These are phyloP conservation scores for Acanthisitta chloris DNA, from an alignment of 2,113 vertebrate genomes.

Conservation along the genomic window DNA sequence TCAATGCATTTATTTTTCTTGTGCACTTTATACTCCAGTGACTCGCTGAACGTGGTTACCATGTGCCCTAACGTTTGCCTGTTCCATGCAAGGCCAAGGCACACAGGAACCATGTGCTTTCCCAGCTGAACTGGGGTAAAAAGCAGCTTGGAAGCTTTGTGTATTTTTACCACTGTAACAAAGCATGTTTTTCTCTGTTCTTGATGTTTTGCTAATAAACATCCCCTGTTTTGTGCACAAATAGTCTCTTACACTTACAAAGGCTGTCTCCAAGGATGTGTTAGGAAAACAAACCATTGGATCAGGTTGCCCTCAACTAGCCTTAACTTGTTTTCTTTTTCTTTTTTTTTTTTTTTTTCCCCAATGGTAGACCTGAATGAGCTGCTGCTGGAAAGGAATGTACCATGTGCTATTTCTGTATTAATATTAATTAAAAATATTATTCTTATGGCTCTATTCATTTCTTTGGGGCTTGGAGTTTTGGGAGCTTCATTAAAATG, in stretches of 20 bases:
- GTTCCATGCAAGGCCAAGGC: not conserved
- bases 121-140: not conserved
- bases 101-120: not conserved
- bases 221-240: constrained; percentile 41
- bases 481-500: not conserved
- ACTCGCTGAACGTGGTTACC: not conserved
- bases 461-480: not conserved
- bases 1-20: constrained; percentile 34
- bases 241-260: not conserved
- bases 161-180: constrained; percentile 57
- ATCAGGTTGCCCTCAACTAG: not conserved
- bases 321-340: constrained; percentile 10
- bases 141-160: constrained; percentile 21
- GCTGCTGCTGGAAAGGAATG: constrained; percentile 35
- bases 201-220: constrained; percentile 62
- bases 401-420: constrained; percentile 53
- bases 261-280: not conserved
- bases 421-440: constrained; percentile 48
- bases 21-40: constrained; percentile 26
- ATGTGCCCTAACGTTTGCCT: not conserved
- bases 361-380: not conserved
- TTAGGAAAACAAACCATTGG: not conserved
- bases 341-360: not conserved
- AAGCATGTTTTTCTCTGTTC: constrained; percentile 56
- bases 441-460: not conserved